A percentile compares a stretch with the other conserved stretches of the same genome.
phyloP scores from a whole-genome alignment of 2,113 vertebrate genomes.

The Corythaeola cristata region DNA sequence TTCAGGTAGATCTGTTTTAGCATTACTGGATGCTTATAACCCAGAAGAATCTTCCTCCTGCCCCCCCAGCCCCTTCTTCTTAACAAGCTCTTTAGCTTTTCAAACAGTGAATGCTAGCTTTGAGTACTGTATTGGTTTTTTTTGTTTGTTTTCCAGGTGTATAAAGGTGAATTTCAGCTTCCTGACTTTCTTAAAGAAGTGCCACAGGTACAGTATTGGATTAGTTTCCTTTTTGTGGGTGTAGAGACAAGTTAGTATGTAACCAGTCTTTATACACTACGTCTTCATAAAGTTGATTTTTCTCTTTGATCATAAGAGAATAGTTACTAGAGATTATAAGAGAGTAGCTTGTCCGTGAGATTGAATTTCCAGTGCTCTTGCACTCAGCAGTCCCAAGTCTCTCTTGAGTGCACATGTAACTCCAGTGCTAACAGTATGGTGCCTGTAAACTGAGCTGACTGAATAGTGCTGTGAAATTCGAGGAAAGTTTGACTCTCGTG shows the following conservation, averaged over 20 bases:
- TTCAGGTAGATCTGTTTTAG: not conserved
- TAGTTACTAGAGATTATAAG: not conserved
- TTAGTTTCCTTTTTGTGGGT: not conserved
- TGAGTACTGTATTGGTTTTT: not conserved
- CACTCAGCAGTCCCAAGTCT: not conserved
- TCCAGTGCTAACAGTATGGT: not conserved
- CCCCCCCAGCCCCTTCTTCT: too few relatives aligned
- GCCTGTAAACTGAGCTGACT: not conserved
- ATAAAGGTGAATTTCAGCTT: slow-evolving; percentile 98
- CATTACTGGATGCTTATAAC: not conserved
- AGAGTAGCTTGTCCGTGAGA: not conserved
- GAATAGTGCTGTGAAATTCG: not conserved
- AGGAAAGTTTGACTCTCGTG: not conserved
- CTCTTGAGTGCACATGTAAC: not conserved
- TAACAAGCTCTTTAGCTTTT: not conserved
- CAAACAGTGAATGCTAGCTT: not conserved
- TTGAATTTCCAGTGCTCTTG: not conserved
- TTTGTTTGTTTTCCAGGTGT: slow-evolving; percentile 81
- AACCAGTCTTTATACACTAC: not conserved
- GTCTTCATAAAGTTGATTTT: not conserved
- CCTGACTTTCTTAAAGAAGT: slow-evolving; percentile 96
- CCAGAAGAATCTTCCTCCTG: not conserved
- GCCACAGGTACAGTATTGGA: slow-evolving; percentile 85
- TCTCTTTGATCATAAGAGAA: not conserved
- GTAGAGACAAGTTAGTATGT: not conserved